phyloP scores from a whole-genome alignment of 1,140 invertebrate genomes.

The Eurosta solidaginis region DNA sequence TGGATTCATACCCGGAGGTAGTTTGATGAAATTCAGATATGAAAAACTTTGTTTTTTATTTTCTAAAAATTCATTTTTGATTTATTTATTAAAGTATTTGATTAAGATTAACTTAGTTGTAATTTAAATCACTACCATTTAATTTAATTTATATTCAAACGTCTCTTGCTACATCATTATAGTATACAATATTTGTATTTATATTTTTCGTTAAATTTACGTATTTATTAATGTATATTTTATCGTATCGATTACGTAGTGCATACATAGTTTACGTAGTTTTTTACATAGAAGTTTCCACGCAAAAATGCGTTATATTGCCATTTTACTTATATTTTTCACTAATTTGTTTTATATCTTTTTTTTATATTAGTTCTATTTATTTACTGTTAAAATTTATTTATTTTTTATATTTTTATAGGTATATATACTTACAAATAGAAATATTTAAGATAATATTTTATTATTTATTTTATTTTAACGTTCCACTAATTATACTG shows the following conservation, averaged over 20 bases:
- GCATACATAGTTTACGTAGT: neutral
- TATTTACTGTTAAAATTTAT: neutral
- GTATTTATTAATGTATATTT: neutral
- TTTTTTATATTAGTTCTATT: neutral
- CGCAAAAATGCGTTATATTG: neutral
- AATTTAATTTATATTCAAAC: neutral
- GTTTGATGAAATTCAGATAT: no score
- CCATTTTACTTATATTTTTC: neutral
- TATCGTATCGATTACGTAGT: neutral
- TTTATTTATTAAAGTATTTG: conserved; percentile 13
- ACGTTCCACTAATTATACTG: neutral
- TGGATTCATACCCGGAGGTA: no score
- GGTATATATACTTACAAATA: neutral
- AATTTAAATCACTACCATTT: neutral
- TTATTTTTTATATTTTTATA: neutral
- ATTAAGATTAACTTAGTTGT: conserved; percentile 2
- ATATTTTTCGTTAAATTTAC: neutral
- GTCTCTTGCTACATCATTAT: neutral
- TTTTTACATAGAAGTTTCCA: neutral
- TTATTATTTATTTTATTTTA: neutral
- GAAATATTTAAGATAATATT: neutral
- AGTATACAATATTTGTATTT: neutral
- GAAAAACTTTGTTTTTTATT: neutral
- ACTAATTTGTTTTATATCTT: neutral
- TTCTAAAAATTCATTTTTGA: conserved; percentile 8